phyloP scores from a whole-genome alignment of 2,113 vertebrate genomes.

The Turnix velox region DNA sequence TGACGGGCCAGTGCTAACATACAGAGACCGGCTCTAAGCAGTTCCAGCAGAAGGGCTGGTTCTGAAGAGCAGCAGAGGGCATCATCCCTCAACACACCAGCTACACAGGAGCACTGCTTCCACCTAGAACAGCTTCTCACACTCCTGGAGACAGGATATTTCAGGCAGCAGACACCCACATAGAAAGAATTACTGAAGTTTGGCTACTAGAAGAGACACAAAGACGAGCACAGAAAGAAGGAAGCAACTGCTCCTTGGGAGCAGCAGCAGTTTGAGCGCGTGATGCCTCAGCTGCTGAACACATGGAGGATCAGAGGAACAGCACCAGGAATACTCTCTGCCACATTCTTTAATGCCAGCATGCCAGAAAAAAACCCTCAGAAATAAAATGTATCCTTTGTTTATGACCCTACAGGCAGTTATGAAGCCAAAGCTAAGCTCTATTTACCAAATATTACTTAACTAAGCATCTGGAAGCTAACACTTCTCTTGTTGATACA shows the following conservation, averaged over 20 bases:
- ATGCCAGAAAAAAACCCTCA: neutral
- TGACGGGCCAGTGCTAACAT: neutral
- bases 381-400: neutral
- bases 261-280: neutral
- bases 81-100: neutral
- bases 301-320: neutral
- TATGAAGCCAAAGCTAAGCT: neutral
- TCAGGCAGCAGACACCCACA: neutral
- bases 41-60: neutral
- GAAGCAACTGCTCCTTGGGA: neutral
- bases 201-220: neutral
- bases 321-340: neutral
- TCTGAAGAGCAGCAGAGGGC: neutral
- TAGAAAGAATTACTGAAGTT: accelerated
- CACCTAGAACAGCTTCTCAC: neutral
- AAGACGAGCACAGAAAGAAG: accelerated
- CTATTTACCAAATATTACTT: neutral
- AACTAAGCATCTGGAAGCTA: neutral
- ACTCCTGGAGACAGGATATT: neutral
- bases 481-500: neutral
- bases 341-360: accelerated
- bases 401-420: neutral
- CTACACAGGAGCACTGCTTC: neutral
- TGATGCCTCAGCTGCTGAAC: accelerated
- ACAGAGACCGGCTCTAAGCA: accelerated